Percentiles rank a stretch among this genome's conserved stretches.
phyloP scores from a whole-genome alignment of 2,888 invertebrate genomes.

The Slavum lentiscoides region DNA sequence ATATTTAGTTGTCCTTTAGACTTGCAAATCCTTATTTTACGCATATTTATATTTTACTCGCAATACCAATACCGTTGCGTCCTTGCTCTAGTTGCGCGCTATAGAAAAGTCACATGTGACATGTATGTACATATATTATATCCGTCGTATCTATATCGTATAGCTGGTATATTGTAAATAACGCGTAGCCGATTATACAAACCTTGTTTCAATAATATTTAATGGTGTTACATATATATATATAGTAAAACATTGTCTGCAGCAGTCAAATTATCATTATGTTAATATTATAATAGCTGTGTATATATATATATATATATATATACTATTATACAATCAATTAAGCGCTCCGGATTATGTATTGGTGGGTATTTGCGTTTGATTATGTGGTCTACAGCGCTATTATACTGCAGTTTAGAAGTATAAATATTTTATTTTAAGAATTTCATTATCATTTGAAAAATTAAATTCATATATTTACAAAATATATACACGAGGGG shows the following conservation, averaged over 20 bases:
- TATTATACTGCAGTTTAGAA: no score
- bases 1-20: no score
- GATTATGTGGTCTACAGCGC: neutral
- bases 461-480: no score
- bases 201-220: conserved; percentile 10
- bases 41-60: no score
- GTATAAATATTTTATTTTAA: no score
- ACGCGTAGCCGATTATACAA: neutral
- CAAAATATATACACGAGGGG: no score
- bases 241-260: neutral
- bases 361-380: neutral
- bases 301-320: no score
- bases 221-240: neutral
- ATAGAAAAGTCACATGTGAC: neutral
- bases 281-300: conserved; percentile 3
- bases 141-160: conserved; percentile 5
- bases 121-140: neutral
- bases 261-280: conserved; percentile 4
- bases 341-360: neutral
- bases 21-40: no score
- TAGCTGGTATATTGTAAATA: no score
- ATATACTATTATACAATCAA: neutral
- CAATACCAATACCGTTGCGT: neutral
- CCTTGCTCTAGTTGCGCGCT: conserved; percentile 8
- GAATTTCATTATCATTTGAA: no score